phyloP scores from a whole-genome alignment of 2,888 invertebrate genomes.

The Epsilonema sp. region DNA sequence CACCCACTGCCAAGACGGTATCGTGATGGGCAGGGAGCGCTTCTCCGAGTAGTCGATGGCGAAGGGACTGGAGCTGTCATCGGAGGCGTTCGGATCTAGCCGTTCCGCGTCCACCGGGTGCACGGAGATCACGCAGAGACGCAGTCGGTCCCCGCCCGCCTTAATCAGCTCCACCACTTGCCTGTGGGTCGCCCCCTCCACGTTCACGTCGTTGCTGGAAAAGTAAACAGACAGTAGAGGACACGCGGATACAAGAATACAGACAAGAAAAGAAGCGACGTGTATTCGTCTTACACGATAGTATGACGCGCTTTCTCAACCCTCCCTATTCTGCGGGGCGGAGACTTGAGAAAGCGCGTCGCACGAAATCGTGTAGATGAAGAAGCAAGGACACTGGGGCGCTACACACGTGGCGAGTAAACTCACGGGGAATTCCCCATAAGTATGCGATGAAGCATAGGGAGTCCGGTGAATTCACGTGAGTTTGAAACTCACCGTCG shows the following conservation, averaged over 20 bases:
- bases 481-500: no score
- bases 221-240: background rate
- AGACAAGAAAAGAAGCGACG: background rate
- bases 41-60: conserved; percentile 49
- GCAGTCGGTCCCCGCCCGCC: conserved; percentile 88
- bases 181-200: conserved; percentile 97
- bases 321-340: no score
- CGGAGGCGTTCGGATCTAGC: conserved; percentile 45
- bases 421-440: no score
- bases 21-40: conserved; percentile 48
- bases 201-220: conserved; percentile 86
- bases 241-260: no score
- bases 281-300: background rate
- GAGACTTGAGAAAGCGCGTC: no score
- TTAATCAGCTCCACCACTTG: conserved; percentile 98
- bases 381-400: no score
- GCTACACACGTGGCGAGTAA: no score
- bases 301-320: background rate
- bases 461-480: no score
- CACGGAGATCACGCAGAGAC: conserved; percentile 84
- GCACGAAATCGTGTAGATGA: no score
- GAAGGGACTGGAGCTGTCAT: conserved; percentile 3
- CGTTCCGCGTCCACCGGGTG: conserved; percentile 52
- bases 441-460: no score
- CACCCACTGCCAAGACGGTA: conserved; percentile 82